phyloP scores from a whole-genome alignment of 1,140 invertebrate species.

The Listronotus bonariensis region DNA sequence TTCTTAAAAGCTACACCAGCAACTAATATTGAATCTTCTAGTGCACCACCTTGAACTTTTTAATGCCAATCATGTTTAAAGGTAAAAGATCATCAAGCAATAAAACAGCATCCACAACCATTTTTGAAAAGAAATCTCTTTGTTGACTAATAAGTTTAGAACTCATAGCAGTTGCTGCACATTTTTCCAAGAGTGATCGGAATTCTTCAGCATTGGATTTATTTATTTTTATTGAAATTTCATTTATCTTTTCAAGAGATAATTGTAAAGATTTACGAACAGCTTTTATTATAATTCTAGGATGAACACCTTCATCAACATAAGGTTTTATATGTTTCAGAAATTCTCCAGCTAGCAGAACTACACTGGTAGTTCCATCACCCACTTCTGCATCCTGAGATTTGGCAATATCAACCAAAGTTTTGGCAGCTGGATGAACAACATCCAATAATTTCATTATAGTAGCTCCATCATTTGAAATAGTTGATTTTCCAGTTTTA shows the following conservation, averaged over 20 bases:
- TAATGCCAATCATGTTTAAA: conserved; percentile 99
- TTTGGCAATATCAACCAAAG: conserved; percentile 97
- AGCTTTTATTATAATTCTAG: conserved; percentile 88
- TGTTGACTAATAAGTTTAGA: conserved; percentile 96
- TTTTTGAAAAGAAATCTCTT: conserved; percentile 92
- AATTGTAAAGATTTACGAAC: conserved; percentile 81
- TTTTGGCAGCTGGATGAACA: conserved; percentile 97
- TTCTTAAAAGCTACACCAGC: conserved; percentile 99
- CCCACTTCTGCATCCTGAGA: conserved; percentile 99
- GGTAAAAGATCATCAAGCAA: conserved; percentile 91
- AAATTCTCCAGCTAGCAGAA: conserved; percentile 93
- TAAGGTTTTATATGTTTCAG: conserved; percentile 94
- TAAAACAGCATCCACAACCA: conserved; percentile 97
- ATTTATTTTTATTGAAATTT: conserved; percentile 82
- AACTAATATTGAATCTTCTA: conserved; percentile 92
- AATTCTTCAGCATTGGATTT: conserved; percentile 62
- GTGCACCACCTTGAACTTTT: conserved; percentile 96
- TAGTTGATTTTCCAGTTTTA: conserved; percentile 85
- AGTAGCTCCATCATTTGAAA: conserved; percentile 99
- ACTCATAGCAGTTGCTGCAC: conserved; percentile 94
- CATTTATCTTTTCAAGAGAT: conserved; percentile 82
- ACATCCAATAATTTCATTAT: conserved; percentile 97
- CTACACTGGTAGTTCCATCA: conserved; percentile 97
- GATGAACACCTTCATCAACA: conserved; percentile 97
- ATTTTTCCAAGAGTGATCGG: conserved; percentile 84